Evolutionary conservation across 2,797 vertebrate species (phyloP), one percentile per base, ranked within the genome.

Genomic region (Amazona ochrocephala): DNA sequence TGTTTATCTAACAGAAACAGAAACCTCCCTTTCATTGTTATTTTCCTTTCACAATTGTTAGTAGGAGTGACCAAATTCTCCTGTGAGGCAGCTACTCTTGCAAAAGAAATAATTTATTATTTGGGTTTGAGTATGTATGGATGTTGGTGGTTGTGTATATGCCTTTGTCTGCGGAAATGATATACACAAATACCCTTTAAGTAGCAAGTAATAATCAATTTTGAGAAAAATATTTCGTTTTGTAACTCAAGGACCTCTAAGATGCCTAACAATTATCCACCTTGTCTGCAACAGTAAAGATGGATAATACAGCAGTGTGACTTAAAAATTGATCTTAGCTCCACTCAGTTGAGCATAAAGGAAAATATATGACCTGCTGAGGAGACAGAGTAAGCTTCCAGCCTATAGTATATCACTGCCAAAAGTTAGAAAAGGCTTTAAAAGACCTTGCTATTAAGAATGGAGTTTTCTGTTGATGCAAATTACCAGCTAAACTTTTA

Each of bases 261-360:
- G 97, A 96, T 77, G 97, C 93, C 90, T 96, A 97, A 98, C 94
- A 98, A 97, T 98, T 98, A 98, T 97, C 89, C 78, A 93, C 78
- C 96, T 96, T 94, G 77, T 94, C 88, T 97, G 66, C 67, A 95
- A 96, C 91, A 95, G 96, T 84, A 90, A 97, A 97, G 97, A 97
- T 94, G 76, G 95, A 97, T 97, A 97, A 97, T 97, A 97, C 61
- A 91, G 82, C 86, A 92, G 87, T 62, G 56, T 93, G 96, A 97
- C 97, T 97, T 96, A 92, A 97, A 97, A 98, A 98, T 96, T 98
- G 94, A 98, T 98, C 97, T 97, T 97, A 94, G 84, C 64, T 92
- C 53, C 92, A 95, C 76, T 96, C 75, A 94, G 66, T 74, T 92
- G 71, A 97, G 89, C 95, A 96, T 96, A 96, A 97, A 97, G 94